Evolutionary conservation across 2,797 vertebrate species (phyloP), one percentile per base, ranked within the genome.

Genomic region (Ctenochaetus hawaiiensis): DNA sequence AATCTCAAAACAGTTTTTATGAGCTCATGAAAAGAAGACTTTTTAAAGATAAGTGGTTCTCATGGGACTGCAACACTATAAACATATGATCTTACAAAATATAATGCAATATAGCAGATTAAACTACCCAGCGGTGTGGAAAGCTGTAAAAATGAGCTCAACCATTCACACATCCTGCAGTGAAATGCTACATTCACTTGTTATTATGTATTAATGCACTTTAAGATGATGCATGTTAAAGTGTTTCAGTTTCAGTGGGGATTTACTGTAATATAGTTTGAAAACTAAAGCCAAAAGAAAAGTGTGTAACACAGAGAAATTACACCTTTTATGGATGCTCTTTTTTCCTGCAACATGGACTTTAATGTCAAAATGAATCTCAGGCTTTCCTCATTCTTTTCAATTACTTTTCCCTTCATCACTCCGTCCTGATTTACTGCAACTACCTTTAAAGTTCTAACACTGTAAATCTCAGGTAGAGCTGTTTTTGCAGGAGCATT

Each of bases 401-500:
- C 52, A 77, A 45, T 10, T 20, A 54, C 17, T 37, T 77, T 57
- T 61, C 39, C 23, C 39, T 51, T 20, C 18, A 59, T 26, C 39
- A 34, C 49, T 63, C 23, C 37, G 18, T 67, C 1, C 12, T 61
- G 63, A 81, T 72, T 77, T 67, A 69, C 56, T 63, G 37, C 6
- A n/a, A 48, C 56, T 72, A 16, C 59, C 67, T 72, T 59, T 7
- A 45, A 60, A 41, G 11, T 47, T 67, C 34, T 62, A 47, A 37
- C 3, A 53, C 2, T 44, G 34, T 57, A 37, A 44, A 51, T 75
- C 49, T 49, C 23, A 59, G 44, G 18, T 48, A 44, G 23, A 57
- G 17, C 54, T 59, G 39, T 41, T 66, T 61, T 39, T 44, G 34
- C 26, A 20, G 49, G 39, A 70, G 22, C n/a, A 47, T 51, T 65